These are phyloP conservation scores for Sphyrna mokarran DNA, from an alignment of 2,113 vertebrate species.

Conservation along the genomic window DNA sequence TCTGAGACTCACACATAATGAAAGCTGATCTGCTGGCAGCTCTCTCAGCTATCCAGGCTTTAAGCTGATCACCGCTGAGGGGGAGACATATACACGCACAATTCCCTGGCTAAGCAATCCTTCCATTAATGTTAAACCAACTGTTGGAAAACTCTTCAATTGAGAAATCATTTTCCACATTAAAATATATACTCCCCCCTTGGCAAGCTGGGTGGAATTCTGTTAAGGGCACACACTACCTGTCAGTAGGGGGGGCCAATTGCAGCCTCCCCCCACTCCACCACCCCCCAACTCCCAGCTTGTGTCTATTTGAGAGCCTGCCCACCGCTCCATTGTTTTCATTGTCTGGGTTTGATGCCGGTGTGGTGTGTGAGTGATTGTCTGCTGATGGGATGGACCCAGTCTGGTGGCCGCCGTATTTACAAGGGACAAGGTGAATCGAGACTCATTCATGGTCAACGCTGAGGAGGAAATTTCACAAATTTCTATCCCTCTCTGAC, in stretches of 20 bases:
- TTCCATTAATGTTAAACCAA: background rate
- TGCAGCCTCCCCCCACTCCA: no score
- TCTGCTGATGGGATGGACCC: no score
- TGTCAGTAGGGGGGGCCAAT: background rate
- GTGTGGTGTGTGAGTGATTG: no score
- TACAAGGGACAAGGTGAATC: no score
- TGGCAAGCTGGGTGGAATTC: background rate
- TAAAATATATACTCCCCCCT: background rate
- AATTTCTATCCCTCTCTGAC: no score
- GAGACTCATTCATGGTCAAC: no score
- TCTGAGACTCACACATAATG: background rate
- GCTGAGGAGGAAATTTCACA: no score
- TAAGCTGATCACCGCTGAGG: background rate
- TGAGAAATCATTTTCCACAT: background rate
- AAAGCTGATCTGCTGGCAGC: background rate
- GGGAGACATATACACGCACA: background rate
- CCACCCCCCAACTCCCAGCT: background rate
- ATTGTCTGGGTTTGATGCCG: no score
- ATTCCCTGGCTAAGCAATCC: no score
- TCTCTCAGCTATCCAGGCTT: background rate
- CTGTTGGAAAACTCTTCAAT: background rate
- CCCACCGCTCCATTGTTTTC: no score
- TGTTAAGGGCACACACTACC: background rate
- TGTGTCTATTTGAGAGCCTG: background rate
- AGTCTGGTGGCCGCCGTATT: no score